Evolutionary conservation across 2,888 invertebrate genomes (phyloP).

Genomic region (Spisula solida): DNA sequence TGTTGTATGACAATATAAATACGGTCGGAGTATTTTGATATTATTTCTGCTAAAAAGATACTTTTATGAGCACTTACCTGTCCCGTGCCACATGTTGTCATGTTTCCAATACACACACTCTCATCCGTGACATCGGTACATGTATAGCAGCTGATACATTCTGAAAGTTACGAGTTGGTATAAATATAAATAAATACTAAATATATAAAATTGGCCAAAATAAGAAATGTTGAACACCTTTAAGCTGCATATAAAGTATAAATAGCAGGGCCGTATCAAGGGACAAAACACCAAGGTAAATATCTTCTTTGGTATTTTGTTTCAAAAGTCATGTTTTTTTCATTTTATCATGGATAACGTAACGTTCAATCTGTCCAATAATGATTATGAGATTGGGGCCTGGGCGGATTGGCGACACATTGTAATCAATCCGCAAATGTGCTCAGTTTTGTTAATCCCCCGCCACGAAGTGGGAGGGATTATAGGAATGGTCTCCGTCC

Average conservation of each 20-base stretch:
- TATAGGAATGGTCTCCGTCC: no score
- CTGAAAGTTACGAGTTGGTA: not conserved
- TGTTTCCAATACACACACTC: not conserved
- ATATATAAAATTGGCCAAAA: not conserved
- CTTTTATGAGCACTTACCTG: no score
- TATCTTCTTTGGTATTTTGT: not conserved
- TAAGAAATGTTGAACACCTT: not conserved
- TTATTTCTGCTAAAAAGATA: no score
- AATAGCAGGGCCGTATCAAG: not conserved
- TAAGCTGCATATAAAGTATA: not conserved
- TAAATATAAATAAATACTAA: not conserved
- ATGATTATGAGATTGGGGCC: no score
- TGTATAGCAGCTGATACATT: not conserved
- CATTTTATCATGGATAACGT: not conserved
- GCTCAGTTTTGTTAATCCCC: no score
- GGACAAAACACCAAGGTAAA: no score
- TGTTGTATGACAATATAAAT: no score
- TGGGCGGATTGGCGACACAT: no score
- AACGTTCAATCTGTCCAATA: no score
- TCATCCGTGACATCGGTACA: not conserved
- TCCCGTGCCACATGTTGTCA: not conserved
- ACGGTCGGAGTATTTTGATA: no score
- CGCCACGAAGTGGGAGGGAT: no score
- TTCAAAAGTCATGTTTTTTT: not conserved
- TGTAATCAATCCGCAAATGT: no score